Evolutionary conservation across 2,113 vertebrate genomes (phyloP).

Genomic region (Bagarius yarrelli): DNA sequence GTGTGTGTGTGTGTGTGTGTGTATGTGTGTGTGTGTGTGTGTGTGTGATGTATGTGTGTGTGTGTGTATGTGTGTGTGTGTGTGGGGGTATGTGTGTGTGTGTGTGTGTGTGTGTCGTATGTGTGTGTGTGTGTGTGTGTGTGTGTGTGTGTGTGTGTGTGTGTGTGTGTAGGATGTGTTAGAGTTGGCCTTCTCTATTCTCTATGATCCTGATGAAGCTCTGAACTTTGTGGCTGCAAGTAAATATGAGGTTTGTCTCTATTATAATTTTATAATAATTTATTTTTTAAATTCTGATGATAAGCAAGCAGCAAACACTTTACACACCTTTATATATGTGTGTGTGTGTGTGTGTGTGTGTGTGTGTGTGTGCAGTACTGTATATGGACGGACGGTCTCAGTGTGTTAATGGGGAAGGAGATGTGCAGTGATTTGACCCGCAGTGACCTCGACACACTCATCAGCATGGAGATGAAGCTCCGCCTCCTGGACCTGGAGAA

Average conservation of each 20-base stretch:
- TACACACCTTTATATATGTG: not conserved
- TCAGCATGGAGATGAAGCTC: conserved; percentile 99
- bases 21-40: not conserved
- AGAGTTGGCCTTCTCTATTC: conserved; percentile 95
- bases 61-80: no score
- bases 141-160: not conserved
- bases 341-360: conserved; percentile 1
- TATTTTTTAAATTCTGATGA: not conserved
- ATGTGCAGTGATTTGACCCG: conserved; percentile 96
- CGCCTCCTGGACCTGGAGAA: conserved; percentile 96
- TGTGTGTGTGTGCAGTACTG: conserved; percentile 79
- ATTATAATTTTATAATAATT: not conserved
- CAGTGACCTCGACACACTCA: conserved; percentile 93
- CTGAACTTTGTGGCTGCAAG: conserved; percentile 99
- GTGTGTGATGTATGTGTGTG: no score
- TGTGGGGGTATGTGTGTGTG: not conserved
- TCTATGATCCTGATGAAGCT: conserved; percentile 94
- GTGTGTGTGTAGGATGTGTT: conserved; percentile 80
- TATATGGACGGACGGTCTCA: conserved; percentile 94
- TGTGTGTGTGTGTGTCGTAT: no score
- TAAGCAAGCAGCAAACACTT: not conserved
- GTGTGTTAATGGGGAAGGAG: conserved; percentile 91
- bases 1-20: not conserved
- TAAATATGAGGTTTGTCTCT: conserved; percentile 89
- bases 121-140: not conserved